These are phyloP conservation scores for Tyto alba DNA, from an alignment of 2,113 vertebrate species.

Conservation along the genomic window DNA sequence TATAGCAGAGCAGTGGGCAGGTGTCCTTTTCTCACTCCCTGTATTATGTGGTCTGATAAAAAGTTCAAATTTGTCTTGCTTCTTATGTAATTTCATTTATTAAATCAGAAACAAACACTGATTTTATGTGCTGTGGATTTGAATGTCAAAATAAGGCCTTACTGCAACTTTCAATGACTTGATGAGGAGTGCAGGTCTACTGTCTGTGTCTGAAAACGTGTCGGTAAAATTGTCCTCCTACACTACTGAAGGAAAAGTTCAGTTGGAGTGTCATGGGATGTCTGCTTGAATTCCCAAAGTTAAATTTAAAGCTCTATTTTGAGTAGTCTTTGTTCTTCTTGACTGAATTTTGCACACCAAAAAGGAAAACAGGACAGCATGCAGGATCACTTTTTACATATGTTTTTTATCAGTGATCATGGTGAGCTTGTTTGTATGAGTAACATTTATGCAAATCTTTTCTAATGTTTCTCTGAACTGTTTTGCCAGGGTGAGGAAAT, in stretches of 20 bases:
- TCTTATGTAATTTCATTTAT: neutral
- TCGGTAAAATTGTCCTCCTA: neutral
- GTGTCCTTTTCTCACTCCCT: neutral
- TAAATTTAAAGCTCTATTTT: neutral
- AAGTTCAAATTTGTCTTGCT: neutral
- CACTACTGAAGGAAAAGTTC: neutral
- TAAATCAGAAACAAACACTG: neutral
- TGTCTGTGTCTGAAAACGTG: neutral
- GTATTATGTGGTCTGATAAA: neutral
- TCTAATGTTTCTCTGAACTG: neutral
- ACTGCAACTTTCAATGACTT: neutral
- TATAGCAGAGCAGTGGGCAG: neutral
- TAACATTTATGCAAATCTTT: neutral
- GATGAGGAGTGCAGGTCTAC: neutral
- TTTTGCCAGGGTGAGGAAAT: slow-evolving; percentile 8
- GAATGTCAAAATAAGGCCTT: neutral
- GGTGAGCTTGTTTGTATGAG: neutral
- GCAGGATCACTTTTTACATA: neutral
- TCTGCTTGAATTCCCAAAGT: neutral
- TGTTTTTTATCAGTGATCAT: neutral
- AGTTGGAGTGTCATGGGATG: accelerated
- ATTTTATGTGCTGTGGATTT: neutral
- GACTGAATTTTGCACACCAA: neutral
- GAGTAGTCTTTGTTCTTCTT: neutral
- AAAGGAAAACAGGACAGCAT: neutral